These are phyloP conservation scores for Monoplex corrugatus DNA, from an alignment of 2,888 invertebrate genomes.

Conservation along the genomic window DNA sequence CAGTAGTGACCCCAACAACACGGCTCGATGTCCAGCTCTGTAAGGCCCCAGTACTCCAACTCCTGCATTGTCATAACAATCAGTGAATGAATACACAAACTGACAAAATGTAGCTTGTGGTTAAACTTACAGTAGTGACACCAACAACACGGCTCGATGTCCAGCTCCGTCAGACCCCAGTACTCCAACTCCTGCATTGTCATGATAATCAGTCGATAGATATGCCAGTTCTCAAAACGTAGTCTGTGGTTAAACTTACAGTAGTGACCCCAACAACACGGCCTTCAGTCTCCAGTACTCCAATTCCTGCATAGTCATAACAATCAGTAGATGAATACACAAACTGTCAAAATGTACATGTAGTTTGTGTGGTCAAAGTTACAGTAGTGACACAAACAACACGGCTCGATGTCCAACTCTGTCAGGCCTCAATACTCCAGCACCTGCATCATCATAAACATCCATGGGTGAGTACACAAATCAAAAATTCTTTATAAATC, in stretches of 20 bases:
- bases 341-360: neutral
- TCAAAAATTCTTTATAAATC: neutral
- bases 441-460: no score
- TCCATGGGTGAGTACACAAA: no score
- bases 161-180: slow-evolving; percentile 79
- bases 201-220: neutral
- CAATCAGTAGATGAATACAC: neutral
- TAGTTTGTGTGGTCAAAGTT: slow-evolving; percentile 76
- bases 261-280: no score
- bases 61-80: no score
- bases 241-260: no score
- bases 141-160: slow-evolving; percentile 81
- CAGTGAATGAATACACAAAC: neutral
- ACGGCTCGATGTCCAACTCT: slow-evolving; percentile 79
- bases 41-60: neutral
- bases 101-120: neutral
- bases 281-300: neutral
- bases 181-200: slow-evolving; percentile 70
- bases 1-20: neutral
- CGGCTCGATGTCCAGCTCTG: neutral
- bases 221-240: neutral
- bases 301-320: no score
- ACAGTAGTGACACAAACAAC: slow-evolving; percentile 80
- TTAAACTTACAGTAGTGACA: slow-evolving; percentile 78
- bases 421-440: slow-evolving; percentile 78